Conservation (phyloP, 30 jellyfish, hydroid and myxozoan species). For the Cassiopea andromeda region DNA sequence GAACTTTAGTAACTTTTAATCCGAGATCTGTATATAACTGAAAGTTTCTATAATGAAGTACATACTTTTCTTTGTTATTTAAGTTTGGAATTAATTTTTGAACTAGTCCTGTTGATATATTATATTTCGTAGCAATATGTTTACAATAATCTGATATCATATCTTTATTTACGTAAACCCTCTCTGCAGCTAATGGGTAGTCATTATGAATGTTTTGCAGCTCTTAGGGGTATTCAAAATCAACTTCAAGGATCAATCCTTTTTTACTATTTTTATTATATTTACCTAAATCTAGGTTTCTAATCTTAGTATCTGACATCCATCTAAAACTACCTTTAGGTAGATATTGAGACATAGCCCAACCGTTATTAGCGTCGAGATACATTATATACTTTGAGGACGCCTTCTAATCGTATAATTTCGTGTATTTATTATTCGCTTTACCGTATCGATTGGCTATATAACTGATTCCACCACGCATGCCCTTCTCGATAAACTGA, state of each 20-base stretch:
- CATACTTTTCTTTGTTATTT: conserved; percentile 53
- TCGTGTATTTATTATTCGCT: conserved; percentile 42
- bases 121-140: conserved; percentile 15
- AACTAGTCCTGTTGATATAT: conserved; percentile 18
- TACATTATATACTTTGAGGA: conserved; percentile 55
- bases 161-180: conserved; percentile 37
- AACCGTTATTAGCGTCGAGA: conserved; percentile 79
- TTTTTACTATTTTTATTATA: conserved; percentile 7
- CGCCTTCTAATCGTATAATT: conserved; percentile 8
- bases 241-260: conserved; percentile 64
- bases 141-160: conserved; percentile 31
- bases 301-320: conserved; percentile 51
- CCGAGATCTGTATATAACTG: conserved; percentile 57
- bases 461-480: conserved; percentile 50
- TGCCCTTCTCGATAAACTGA: conserved; percentile 53
- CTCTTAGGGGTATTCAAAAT: conserved; percentile 68
- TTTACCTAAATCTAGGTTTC: neutral
- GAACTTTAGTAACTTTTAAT: conserved; percentile 37
- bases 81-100: conserved; percentile 69
- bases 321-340: conserved; percentile 76
- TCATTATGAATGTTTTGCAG: conserved; percentile 73
- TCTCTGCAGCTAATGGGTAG: conserved; percentile 77
- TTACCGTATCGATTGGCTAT: conserved; percentile 53
- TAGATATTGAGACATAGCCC: conserved; percentile 82
- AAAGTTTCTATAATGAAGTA: conserved; percentile 49